phyloP scores from a whole-genome alignment of 2,797 vertebrate species.

The Cacajao melanocephalus region DNA sequence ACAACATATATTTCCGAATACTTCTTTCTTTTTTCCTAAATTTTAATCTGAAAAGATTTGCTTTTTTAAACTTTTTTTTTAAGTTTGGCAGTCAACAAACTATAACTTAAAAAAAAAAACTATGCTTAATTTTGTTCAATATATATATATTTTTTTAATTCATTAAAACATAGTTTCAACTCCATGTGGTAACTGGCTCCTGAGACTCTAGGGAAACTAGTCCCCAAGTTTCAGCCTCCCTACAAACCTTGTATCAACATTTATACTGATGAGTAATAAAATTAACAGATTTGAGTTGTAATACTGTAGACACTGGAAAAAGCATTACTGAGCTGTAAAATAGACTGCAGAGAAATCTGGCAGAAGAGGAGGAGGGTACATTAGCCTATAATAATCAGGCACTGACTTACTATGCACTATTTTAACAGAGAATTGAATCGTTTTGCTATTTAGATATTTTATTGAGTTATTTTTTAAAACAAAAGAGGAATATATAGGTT shows the following conservation, averaged over 20 bases:
- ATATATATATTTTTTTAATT: constrained; percentile 4
- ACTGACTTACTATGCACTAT: neutral
- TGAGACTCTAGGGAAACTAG: neutral
- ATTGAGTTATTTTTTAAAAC: constrained; percentile 20
- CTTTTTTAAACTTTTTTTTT: neutral
- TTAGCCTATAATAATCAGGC: neutral
- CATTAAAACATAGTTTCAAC: constrained; percentile 33
- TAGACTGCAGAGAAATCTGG: neutral
- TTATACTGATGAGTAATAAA: constrained; percentile 29
- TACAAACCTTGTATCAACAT: neutral
- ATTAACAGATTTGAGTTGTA: constrained; percentile 22
- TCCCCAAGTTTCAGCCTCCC: neutral
- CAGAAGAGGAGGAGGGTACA: neutral
- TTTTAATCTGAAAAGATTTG: constrained; percentile 35
- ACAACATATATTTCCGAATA: neutral
- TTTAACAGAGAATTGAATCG: constrained; percentile 1
- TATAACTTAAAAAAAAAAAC: neutral
- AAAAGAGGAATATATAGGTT: neutral
- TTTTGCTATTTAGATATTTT: constrained; percentile 2
- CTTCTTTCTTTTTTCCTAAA: neutral
- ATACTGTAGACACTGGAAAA: constrained; percentile 3
- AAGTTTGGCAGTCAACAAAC: neutral
- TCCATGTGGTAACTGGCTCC: neutral
- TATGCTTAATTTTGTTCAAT: constrained; percentile 16
- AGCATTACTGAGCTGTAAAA: neutral